Conservation (phyloP, 2,888 invertebrate species). For the Synanthedon tipuliformis region DNA sequence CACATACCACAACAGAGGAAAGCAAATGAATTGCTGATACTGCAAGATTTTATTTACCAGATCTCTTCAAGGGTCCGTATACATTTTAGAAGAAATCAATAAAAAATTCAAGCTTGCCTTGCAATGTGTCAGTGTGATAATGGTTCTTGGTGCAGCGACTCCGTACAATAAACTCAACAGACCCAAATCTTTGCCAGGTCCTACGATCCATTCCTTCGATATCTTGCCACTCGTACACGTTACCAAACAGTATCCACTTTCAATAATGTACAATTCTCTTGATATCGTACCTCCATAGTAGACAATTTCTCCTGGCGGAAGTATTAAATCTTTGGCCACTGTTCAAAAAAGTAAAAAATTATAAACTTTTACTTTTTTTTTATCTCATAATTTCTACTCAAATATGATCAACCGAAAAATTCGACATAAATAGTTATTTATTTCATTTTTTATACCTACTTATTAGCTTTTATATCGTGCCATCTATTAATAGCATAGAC, state of each 20-base stretch:
- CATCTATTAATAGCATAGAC: too few relatives aligned
- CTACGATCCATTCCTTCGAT: conserved; percentile 41
- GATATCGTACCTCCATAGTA: conserved; percentile 63
- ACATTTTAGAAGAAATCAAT: too few relatives aligned
- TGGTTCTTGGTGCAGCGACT: conserved; percentile 54
- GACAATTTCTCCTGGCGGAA: conserved; percentile 65
- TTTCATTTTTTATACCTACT: too few relatives aligned
- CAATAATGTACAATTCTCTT: conserved; percentile 64
- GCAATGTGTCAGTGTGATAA: conserved; percentile 64
- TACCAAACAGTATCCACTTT: conserved; percentile 60
- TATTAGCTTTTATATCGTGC: too few relatives aligned
- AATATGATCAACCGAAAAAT: too few relatives aligned
- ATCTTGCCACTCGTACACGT: conserved; percentile 40
- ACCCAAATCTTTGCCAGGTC: conserved; percentile 59
- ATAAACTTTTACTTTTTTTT: not conserved
- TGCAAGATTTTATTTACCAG: too few relatives aligned
- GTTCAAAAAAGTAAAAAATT: conserved; percentile 5
- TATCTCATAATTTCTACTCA: not conserved
- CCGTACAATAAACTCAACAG: conserved; percentile 58
- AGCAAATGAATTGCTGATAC: too few relatives aligned
- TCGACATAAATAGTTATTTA: too few relatives aligned
- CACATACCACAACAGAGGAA: too few relatives aligned
- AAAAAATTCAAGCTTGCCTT: conserved; percentile 27
- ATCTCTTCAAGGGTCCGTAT: too few relatives aligned
- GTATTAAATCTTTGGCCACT: conserved; percentile 54